phyloP scores from a whole-genome alignment of 2,797 vertebrate species.

The Pseudocheirus occidentalis region DNA sequence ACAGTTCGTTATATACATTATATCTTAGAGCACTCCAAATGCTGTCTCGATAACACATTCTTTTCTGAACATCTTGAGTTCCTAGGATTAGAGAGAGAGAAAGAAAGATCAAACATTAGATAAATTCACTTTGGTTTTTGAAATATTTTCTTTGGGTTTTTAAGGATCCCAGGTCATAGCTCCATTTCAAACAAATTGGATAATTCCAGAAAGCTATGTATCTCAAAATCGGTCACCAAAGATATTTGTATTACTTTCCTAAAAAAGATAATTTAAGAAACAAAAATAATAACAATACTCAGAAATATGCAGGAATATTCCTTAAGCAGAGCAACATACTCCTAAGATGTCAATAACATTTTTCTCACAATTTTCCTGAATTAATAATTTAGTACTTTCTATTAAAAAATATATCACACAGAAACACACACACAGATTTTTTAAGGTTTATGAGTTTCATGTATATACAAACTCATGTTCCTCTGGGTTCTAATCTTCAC shows the following conservation, averaged over 20 bases:
- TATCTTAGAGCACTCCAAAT: conserved; percentile 65
- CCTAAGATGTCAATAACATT: background rate
- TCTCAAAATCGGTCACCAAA: conserved; percentile 40
- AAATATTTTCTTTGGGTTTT: conserved; percentile 40
- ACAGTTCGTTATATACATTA: conserved; percentile 72
- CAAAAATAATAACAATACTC: background rate
- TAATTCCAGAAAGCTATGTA: background rate
- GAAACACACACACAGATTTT: background rate
- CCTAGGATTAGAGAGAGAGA: conserved; percentile 59
- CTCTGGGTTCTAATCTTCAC: background rate
- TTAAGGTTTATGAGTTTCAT: background rate
- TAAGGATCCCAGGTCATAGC: conserved; percentile 21
- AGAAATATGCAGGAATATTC: background rate
- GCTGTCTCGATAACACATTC: conserved; percentile 63
- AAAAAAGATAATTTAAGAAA: background rate
- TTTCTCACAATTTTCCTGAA: background rate
- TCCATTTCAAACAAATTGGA: conserved; percentile 33
- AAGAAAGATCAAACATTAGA: conserved; percentile 65
- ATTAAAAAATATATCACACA: background rate
- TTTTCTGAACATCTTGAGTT: conserved; percentile 61
- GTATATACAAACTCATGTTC: background rate
- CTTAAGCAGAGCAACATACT: background rate
- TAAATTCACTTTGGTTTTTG: conserved; percentile 66
- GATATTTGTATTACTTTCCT: background rate
- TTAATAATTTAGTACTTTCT: background rate